Evolutionary conservation across 2,797 vertebrate species (phyloP).

Genomic region (Hephaestus fuliginosus): DNA sequence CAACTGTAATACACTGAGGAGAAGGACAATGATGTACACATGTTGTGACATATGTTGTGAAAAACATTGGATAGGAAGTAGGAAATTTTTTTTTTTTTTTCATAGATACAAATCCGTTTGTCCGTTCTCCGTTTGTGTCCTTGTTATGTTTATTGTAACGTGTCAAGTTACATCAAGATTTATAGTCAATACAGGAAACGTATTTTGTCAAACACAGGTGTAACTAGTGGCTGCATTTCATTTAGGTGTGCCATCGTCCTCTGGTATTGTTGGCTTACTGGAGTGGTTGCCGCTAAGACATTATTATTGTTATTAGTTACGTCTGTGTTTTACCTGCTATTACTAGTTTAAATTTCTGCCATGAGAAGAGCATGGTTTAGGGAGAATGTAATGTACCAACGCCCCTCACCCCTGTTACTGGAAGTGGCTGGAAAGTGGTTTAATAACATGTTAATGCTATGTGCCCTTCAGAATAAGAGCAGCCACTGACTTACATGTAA

Average conservation of each 20-base stretch:
- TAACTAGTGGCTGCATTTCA: background rate
- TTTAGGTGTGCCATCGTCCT: background rate
- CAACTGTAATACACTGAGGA: background rate
- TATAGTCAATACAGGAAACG: background rate
- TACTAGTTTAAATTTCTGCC: too few species aligned
- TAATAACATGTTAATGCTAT: background rate
- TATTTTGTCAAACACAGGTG: too few species aligned
- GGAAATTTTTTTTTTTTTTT: background rate
- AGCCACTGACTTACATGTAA: too few species aligned
- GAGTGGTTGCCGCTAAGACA: background rate
- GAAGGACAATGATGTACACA: background rate
- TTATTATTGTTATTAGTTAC: background rate
- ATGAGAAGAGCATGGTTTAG: too few species aligned
- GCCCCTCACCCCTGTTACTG: too few species aligned
- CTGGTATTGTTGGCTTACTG: background rate
- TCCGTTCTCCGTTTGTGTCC: background rate
- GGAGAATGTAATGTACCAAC: too few species aligned
- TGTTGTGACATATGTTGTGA: background rate
- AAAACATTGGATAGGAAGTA: background rate
- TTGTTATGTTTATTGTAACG: background rate
- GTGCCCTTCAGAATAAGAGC: background rate
- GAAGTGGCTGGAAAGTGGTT: too few species aligned
- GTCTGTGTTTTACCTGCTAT: too few species aligned
- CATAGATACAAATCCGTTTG: background rate
- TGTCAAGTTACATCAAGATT: too few species aligned